Evolutionary conservation across 2,888 invertebrate genomes (phyloP).

Genomic region (Hoplodrina ambigua): DNA sequence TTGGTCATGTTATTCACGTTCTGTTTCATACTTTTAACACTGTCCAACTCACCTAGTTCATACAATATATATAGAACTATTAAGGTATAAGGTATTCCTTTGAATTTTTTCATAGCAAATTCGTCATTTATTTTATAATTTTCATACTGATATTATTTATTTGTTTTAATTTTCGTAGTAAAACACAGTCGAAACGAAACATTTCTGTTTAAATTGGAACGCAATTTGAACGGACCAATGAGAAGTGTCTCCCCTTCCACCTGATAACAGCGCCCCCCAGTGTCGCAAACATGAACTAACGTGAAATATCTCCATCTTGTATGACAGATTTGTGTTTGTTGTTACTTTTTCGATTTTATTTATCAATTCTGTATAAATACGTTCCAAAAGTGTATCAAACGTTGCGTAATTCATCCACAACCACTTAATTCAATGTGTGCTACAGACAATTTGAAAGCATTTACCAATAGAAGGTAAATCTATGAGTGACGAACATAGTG

Average conservation of each 20-base stretch:
- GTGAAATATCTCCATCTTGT: constrained; percentile 92
- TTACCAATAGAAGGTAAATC: constrained; percentile 77
- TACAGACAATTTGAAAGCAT: constrained; percentile 65
- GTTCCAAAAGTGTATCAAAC: constrained; percentile 75
- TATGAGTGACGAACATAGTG: constrained; percentile 86
- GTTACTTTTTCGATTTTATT: constrained; percentile 85
- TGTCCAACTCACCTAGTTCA: neutral
- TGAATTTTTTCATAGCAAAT: neutral
- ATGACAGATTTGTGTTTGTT: constrained; percentile 92
- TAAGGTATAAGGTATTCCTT: neutral
- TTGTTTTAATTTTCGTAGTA: neutral
- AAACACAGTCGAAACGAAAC: constrained; percentile 15
- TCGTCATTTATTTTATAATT: neutral
- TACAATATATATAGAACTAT: neutral
- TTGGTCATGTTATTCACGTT: constrained; percentile 76
- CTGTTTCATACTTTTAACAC: constrained; percentile 60
- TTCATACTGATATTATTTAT: neutral
- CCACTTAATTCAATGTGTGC: constrained; percentile 67
- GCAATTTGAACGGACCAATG: constrained; percentile 77
- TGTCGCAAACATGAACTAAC: constrained; percentile 86
- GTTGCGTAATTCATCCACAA: constrained; percentile 66
- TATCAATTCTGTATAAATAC: constrained; percentile 79
- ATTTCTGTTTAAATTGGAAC: constrained; percentile 73
- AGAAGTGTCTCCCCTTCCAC: constrained; percentile 75
- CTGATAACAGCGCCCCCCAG: constrained; percentile 83